These are phyloP conservation scores for Megaceryle maxima DNA, from an alignment of 2,113 vertebrate genomes.

Conservation along the genomic window DNA sequence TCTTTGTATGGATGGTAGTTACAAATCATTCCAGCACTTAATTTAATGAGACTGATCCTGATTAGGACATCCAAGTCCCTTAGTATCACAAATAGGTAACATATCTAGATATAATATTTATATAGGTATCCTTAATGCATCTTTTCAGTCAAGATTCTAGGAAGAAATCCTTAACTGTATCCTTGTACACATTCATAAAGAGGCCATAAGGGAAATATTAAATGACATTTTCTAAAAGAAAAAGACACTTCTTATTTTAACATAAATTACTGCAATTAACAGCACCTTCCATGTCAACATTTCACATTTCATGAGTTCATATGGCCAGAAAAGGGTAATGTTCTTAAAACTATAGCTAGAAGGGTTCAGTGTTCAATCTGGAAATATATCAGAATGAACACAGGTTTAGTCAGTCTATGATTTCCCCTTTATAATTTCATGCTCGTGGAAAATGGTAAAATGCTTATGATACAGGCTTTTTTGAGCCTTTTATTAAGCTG, in stretches of 20 bases:
- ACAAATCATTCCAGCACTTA: not conserved
- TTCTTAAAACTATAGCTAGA: not conserved
- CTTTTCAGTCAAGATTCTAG: not conserved
- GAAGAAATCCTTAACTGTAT: not conserved
- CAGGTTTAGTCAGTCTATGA: not conserved
- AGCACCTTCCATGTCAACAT: not conserved
- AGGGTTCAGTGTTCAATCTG: not conserved
- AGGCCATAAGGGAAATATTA: not conserved
- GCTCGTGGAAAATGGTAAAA: not conserved
- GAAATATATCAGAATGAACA: not conserved
- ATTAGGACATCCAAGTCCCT: not conserved
- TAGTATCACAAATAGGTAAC: not conserved
- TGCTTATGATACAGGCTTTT: not conserved
- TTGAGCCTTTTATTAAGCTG: not conserved
- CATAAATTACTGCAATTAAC: not conserved
- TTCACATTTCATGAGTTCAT: not conserved
- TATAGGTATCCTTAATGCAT: not conserved
- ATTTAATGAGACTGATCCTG: not conserved
- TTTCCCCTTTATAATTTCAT: not conserved
- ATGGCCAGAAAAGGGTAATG: not conserved
- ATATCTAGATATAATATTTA: not conserved
- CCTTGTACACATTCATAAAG: not conserved
- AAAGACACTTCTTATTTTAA: not conserved
- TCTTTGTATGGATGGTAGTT: not conserved
- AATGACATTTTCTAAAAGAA: not conserved